A percentile compares a stretch with the other conserved stretches of the same genome.
phyloP scores from a whole-genome alignment of 2,797 vertebrate genomes.

The Pelochelys cantorii region DNA sequence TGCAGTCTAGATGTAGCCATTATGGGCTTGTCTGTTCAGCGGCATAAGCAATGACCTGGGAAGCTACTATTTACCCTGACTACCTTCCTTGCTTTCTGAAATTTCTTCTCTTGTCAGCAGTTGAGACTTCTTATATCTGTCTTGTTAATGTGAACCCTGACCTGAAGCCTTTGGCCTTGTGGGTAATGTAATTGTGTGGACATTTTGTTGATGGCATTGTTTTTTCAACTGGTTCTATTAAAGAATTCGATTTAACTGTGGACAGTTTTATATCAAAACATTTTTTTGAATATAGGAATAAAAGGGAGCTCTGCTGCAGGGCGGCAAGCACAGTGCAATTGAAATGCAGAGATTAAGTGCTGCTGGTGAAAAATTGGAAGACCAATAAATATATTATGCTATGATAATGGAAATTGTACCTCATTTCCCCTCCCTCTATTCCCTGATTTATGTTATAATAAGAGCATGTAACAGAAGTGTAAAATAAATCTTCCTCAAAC shows the following conservation, averaged over 20 bases:
- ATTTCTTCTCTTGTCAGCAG: neutral
- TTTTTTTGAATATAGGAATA: neutral
- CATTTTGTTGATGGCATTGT: neutral
- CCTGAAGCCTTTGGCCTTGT: neutral
- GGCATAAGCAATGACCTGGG: neutral
- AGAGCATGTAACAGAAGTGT: fast-evolving
- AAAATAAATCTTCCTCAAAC: neutral
- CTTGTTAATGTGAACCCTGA: neutral
- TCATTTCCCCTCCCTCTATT: neutral
- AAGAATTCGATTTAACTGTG: neutral
- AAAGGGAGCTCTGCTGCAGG: neutral
- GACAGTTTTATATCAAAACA: neutral
- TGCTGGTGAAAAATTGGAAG: neutral
- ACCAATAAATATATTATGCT: neutral
- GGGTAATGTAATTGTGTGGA: neutral
- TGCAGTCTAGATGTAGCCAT: neutral
- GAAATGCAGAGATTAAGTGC: neutral
- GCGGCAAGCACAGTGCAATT: neutral
- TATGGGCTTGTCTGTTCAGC: conserved; percentile 10
- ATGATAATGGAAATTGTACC: neutral
- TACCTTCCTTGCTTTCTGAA: neutral
- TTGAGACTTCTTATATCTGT: neutral
- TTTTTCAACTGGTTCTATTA: neutral
- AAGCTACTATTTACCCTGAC: conserved; percentile 13
- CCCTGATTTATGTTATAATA: neutral